Percentiles rank a stretch among this genome's conserved stretches.
phyloP scores from a whole-genome alignment of 2,113 vertebrate species.

The Atractosteus spatula region DNA sequence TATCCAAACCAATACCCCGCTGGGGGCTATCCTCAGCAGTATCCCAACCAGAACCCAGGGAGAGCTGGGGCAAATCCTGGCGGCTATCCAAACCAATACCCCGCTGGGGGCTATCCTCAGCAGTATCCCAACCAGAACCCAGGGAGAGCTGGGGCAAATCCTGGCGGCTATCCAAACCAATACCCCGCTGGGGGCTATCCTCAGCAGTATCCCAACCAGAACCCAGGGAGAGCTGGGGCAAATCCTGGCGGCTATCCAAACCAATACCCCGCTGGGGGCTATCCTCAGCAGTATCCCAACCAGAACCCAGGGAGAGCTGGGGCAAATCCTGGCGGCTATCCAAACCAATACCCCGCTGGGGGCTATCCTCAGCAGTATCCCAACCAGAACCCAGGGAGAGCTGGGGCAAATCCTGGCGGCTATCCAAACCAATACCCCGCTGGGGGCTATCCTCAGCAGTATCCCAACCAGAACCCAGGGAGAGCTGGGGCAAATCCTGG shows the following conservation, averaged over 20 bases:
- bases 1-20: conserved; percentile 23
- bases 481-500: conserved; percentile 24
- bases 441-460: too few relatives aligned
- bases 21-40: conserved; percentile 27
- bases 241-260: conserved; percentile 30
- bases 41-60: too few relatives aligned
- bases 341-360: conserved; percentile 24
- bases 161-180: conserved; percentile 18
- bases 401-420: conserved; percentile 10
- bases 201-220: conserved; percentile 16
- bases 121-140: conserved; percentile 28
- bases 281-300: conserved; percentile 21
- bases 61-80: too few relatives aligned
- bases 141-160: not conserved
- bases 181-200: conserved; percentile 29
- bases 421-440: conserved; percentile 23
- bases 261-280: conserved; percentile 36
- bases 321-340: conserved; percentile 38
- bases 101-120: conserved; percentile 16
- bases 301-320: too few relatives aligned
- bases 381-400: conserved; percentile 4
- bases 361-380: conserved; percentile 28
- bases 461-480: conserved; percentile 21
- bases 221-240: conserved; percentile 24
- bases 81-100: conserved; percentile 30